These are phyloP conservation scores for Brachyalestes nurse DNA, from an alignment of 2,797 vertebrate genomes.

Conservation along the genomic window DNA sequence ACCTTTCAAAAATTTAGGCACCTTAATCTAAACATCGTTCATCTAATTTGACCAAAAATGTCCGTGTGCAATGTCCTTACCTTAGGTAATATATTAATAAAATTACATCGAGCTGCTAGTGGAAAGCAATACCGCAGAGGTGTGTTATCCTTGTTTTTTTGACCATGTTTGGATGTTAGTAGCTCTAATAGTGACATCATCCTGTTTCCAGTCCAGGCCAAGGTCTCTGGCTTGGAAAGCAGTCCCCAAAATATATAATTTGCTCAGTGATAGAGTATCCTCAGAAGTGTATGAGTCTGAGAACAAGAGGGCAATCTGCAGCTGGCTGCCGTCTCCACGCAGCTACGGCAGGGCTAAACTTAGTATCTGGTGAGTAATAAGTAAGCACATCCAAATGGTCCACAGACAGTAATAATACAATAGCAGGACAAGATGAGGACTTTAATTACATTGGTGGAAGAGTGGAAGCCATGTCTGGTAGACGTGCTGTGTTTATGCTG, in stretches of 20 bases:
- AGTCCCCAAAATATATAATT: conserved; percentile 46
- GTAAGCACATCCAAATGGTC: conserved; percentile 74
- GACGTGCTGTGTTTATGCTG: conserved; percentile 72
- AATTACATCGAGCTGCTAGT: no score
- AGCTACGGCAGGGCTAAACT: conserved; percentile 75
- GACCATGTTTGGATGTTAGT: no score
- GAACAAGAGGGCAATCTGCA: conserved; percentile 69
- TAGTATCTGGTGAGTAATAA: conserved; percentile 80
- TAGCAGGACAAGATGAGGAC: conserved; percentile 75
- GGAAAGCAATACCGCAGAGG: no score
- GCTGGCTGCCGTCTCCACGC: conserved; percentile 69
- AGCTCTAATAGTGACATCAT: no score
- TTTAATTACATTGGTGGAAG: conserved; percentile 74
- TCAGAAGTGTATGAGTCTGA: conserved; percentile 65
- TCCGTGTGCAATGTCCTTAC: no score
- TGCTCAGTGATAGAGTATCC: conserved; percentile 67
- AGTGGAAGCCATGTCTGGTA: conserved; percentile 67
- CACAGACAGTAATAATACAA: conserved; percentile 76
- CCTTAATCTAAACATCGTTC: no score
- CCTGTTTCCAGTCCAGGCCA: background rate
- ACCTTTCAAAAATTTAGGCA: no score
- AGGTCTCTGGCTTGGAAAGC: conserved; percentile 58
- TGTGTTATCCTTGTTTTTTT: no score
- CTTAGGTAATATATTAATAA: no score
- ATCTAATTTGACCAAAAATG: no score